Conservation (phyloP, 2,888 invertebrate genomes). For the Agrochola litura region DNA sequence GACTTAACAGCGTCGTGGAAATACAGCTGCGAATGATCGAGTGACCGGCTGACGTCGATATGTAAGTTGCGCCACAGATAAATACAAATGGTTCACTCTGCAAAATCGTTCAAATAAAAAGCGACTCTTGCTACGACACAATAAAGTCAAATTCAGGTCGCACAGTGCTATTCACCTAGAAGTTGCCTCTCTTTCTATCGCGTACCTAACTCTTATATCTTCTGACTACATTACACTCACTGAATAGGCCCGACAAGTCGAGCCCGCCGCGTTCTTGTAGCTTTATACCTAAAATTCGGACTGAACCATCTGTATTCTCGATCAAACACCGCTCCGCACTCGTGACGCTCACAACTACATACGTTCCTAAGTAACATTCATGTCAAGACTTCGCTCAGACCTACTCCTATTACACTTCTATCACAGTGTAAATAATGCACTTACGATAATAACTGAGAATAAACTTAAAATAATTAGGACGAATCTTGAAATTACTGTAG, state of each 20-base stretch:
- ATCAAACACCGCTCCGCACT: constrained; percentile 20
- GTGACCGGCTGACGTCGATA: background rate
- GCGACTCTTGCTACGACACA: too few species aligned
- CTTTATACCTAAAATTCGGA: too few species aligned
- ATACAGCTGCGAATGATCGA: constrained; percentile 24
- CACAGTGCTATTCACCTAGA: too few species aligned
- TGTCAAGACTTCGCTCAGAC: constrained; percentile 85
- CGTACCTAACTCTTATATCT: too few species aligned
- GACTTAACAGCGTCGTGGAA: constrained; percentile 30
- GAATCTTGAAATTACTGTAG: constrained; percentile 72
- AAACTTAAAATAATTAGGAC: constrained; percentile 77
- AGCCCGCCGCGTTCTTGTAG: too few species aligned
- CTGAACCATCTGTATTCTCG: background rate
- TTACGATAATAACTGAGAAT: constrained; percentile 82
- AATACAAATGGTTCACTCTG: too few species aligned
- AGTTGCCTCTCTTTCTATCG: too few species aligned
- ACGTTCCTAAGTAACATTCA: constrained; percentile 75
- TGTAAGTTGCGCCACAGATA: background rate
- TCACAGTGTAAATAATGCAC: constrained; percentile 91
- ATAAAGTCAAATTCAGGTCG: too few species aligned
- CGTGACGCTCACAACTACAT: constrained; percentile 57
- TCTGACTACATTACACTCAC: too few species aligned
- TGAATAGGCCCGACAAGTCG: too few species aligned
- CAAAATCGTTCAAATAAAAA: too few species aligned
- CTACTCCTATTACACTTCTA: constrained; percentile 87